Evolutionary conservation across 2,113 vertebrate species (phyloP).

Genomic region (Microtus oregoni): DNA sequence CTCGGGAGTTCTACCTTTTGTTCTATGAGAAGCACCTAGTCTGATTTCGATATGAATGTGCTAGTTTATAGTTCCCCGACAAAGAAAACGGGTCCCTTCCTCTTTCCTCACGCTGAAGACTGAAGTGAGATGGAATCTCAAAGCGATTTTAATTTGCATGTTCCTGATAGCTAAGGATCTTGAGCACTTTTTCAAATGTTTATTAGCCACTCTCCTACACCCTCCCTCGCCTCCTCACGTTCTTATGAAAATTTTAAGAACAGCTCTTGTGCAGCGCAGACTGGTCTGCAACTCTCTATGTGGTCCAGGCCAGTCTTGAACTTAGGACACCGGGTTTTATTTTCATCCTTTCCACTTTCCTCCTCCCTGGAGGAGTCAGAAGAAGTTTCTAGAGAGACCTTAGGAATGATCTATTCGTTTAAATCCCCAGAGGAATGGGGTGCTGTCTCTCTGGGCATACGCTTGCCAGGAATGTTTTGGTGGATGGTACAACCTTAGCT

Average conservation of each 20-base stretch:
- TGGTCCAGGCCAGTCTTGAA: neutral
- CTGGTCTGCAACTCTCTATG: neutral
- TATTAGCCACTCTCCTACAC: neutral
- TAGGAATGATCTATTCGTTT: slow-evolving; percentile 27
- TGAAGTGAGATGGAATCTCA: neutral
- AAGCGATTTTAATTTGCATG: neutral
- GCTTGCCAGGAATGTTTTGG: slow-evolving; percentile 56
- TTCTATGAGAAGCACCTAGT: neutral
- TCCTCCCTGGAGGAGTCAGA: slow-evolving; percentile 28
- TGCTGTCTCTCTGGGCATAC: slow-evolving; percentile 66
- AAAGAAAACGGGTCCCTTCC: neutral
- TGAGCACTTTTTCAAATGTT: neutral
- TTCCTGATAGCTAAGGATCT: neutral
- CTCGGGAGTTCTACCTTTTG: neutral
- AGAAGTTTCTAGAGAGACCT: neutral
- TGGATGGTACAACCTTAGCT: slow-evolving; percentile 11
- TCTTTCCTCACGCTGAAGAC: neutral
- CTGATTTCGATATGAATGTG: neutral
- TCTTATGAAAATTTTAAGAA: neutral
- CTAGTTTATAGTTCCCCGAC: too few relatives aligned
- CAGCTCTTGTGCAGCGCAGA: neutral
- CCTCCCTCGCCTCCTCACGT: too few relatives aligned
- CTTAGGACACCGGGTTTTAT: neutral
- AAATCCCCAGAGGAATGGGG: slow-evolving; percentile 12
- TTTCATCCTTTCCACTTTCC: neutral